Evolutionary conservation across 2,888 invertebrate species (phyloP), one percentile per base, ranked within the genome.

Genomic region (Agrotis segetum): DNA sequence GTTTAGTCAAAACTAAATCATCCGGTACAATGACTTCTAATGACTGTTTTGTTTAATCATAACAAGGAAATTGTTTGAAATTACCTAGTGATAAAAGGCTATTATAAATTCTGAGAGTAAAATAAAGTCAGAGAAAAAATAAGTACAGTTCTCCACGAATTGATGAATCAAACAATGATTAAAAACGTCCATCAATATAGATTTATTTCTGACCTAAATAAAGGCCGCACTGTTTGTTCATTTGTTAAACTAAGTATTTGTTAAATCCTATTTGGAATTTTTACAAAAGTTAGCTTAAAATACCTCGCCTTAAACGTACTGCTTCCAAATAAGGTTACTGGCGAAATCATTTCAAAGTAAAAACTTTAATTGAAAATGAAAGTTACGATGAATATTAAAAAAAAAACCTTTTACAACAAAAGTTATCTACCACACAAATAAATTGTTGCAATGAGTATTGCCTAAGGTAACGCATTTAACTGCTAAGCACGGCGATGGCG

Each of bases 361-460:
- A 16, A 46, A n/a, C 55, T 13, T n/a, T 14, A 9, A 16, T n/a
- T 64, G 3, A 34, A 19, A 21, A 34, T 34, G 11, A 74, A 53
- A 19, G 7, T 53, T 17, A 24, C 17, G 34, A n/a, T 16, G 16
- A 73, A 21, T 56, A 19, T 62, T 63, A n/a, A 40, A 17, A 55
- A 66, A 13, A 58, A 44, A 40, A 49, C 40, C 11, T 21, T 56
- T 16, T n/a, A 40, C 69, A 21, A 62, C 13, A 29, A 63, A 47
- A 29, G 16, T 40, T 61, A 29, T 73, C 44, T 55, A 56, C 66
- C 19, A 73, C 59, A 58, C 29, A 65, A 55, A 55, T 19, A 67
- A 70, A 70, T 76, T 84, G 70, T 82, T 55, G 69, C 61, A 77
- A 73, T 40, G 29, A 59, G 69, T 56, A 58, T 83, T 84, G 55